Evolutionary conservation across 2,797 vertebrate genomes (phyloP).

Genomic region (Lindbergichthys nudifrons): DNA sequence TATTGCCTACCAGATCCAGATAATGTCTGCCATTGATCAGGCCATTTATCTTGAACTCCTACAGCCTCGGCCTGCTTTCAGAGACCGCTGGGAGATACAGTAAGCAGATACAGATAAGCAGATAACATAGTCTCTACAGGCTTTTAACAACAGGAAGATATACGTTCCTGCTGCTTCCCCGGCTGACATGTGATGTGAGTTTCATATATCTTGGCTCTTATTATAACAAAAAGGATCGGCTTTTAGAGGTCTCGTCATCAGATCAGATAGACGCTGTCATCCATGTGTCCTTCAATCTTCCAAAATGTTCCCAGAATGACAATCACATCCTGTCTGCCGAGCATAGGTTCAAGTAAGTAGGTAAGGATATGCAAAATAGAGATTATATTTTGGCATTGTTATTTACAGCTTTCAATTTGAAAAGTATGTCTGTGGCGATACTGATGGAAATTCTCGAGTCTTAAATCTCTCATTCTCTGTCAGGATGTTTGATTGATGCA

Average conservation of each 20-base stretch:
- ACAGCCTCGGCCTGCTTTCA: slow-evolving; percentile 69
- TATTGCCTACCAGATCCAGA: slow-evolving; percentile 82
- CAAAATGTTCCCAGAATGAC: slow-evolving; percentile 48
- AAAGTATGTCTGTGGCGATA: slow-evolving; percentile 34
- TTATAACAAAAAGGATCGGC: slow-evolving; percentile 61
- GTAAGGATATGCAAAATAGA: slow-evolving; percentile 29
- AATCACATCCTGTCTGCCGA: slow-evolving; percentile 46
- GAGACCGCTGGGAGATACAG: slow-evolving; percentile 71
- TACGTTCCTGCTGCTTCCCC: slow-evolving; percentile 46
- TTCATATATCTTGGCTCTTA: slow-evolving; percentile 68
- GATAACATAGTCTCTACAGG: slow-evolving; percentile 78
- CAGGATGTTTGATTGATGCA: slow-evolving; percentile 70
- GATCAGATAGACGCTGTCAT: slow-evolving; percentile 60
- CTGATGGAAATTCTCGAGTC: slow-evolving; percentile 51
- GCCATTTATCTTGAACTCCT: slow-evolving; percentile 78
- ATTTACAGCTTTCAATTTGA: slow-evolving; percentile 55
- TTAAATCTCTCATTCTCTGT: slow-evolving; percentile 62
- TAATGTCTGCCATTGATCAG: slow-evolving; percentile 81
- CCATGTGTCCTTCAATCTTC: slow-evolving; percentile 47
- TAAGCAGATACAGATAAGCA: slow-evolving; percentile 77
- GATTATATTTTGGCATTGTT: slow-evolving; percentile 42
- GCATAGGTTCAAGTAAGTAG: slow-evolving; percentile 32
- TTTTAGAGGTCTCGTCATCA: slow-evolving; percentile 59
- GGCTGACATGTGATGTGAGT: slow-evolving; percentile 63
- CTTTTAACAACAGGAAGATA: slow-evolving; percentile 77